These are phyloP conservation scores for Callyntrura sp. DNA, from an alignment of 2,888 invertebrate species.

Conservation along the genomic window DNA sequence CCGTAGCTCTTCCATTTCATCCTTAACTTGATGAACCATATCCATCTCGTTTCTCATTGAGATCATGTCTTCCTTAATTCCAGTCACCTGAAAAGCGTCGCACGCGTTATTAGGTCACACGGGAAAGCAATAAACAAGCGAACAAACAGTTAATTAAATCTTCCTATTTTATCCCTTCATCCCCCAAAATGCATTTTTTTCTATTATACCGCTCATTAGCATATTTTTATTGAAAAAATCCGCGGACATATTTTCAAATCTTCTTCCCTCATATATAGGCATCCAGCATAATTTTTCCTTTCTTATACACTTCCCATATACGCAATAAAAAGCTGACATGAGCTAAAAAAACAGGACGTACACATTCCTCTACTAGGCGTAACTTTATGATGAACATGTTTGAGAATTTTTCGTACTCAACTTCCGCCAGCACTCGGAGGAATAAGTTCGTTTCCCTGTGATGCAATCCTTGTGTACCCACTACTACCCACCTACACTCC, in stretches of 20 bases:
- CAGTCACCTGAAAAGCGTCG: slow-evolving; percentile 83
- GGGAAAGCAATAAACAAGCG: not conserved
- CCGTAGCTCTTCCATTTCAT: slow-evolving; percentile 96
- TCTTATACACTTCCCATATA: slow-evolving; percentile 7
- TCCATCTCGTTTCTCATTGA: slow-evolving; percentile 97
- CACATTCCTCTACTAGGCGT: not conserved
- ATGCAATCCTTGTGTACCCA: slow-evolving; percentile 12
- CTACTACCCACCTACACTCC: slow-evolving; percentile 4
- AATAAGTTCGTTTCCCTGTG: slow-evolving; percentile 32
- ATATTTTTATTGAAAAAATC: slow-evolving; percentile 8
- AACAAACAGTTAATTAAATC: not conserved
- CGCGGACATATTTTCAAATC: not conserved
- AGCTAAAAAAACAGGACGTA: not conserved
- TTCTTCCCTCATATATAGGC: not conserved
- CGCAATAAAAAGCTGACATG: not conserved
- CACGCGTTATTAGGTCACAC: not conserved
- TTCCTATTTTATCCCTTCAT: slow-evolving; percentile 3
- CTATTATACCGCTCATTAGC: not conserved
- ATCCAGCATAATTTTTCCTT: slow-evolving; percentile 15
- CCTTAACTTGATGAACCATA: slow-evolving; percentile 97
- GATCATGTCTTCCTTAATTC: slow-evolving; percentile 97
- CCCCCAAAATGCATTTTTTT: not conserved
- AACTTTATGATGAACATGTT: slow-evolving; percentile 4
- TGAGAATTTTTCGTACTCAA: slow-evolving; percentile 29
- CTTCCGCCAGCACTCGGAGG: slow-evolving; percentile 66